Percentiles rank a stretch among this genome's conserved stretches.
These are phyloP conservation scores for Podarcis raffonei DNA, from an alignment of 2,113 vertebrate genomes.

Conservation along the genomic window DNA sequence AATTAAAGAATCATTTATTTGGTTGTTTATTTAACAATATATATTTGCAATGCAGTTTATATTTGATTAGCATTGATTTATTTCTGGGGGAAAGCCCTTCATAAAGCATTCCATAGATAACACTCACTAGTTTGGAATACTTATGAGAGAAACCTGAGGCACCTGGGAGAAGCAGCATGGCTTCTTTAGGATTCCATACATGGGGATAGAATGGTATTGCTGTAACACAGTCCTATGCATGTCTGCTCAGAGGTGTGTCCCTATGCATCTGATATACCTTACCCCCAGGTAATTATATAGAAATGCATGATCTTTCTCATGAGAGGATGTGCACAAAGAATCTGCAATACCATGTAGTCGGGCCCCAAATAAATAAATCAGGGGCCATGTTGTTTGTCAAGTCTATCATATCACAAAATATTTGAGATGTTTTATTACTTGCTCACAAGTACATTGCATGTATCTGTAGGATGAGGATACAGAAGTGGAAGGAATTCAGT, in stretches of 20 bases:
- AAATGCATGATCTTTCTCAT: background rate
- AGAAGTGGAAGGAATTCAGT: constrained; percentile 88
- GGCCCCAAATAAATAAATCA: background rate
- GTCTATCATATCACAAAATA: background rate
- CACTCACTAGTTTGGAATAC: background rate
- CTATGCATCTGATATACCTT: background rate
- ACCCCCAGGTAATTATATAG: background rate
- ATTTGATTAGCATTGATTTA: background rate
- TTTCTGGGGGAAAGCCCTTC: background rate
- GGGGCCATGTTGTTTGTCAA: background rate
- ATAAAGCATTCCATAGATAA: background rate
- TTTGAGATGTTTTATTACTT: background rate
- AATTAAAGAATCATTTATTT: no score
- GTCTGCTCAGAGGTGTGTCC: background rate
- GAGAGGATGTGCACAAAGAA: background rate
- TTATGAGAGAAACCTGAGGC: background rate
- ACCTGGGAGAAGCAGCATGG: background rate
- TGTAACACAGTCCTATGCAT: background rate
- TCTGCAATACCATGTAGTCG: background rate
- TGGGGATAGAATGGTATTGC: background rate
- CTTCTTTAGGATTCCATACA: background rate
- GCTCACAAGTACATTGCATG: constrained; percentile 65
- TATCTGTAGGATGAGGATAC: constrained; percentile 88
- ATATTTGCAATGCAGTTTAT: background rate
- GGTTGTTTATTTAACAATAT: no score